phyloP scores from a whole-genome alignment of 2,113 vertebrate genomes.

The Hippocampus guttulatus region DNA sequence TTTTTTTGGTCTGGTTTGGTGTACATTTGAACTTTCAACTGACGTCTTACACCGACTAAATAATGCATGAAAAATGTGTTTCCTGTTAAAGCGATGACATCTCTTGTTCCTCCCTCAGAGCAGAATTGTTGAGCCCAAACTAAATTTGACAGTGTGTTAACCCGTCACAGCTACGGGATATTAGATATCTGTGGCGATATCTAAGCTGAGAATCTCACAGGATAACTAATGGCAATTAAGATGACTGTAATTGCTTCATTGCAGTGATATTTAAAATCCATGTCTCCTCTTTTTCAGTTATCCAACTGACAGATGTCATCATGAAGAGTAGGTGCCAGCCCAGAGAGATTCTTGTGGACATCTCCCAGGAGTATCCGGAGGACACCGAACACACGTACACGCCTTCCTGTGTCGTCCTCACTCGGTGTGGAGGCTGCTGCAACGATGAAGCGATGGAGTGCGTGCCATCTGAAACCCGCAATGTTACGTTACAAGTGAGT shows the following conservation, averaged over 20 bases:
- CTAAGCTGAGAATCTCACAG: no score
- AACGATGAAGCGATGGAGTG: slow-evolving; percentile 87
- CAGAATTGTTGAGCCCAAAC: no score
- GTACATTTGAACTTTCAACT: no score
- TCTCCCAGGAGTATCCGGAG: slow-evolving; percentile 86
- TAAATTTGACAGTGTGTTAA: no score
- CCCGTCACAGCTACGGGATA: not conserved
- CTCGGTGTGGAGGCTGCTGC: slow-evolving; percentile 89
- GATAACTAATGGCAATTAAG: not conserved
- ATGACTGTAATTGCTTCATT: not conserved
- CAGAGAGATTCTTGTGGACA: slow-evolving; percentile 87
- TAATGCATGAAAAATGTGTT: no score
- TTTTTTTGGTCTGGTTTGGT: no score
- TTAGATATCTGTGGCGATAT: not conserved
- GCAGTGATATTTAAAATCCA: not conserved
- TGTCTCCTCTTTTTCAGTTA: slow-evolving; percentile 67
- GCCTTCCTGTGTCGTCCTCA: slow-evolving; percentile 86
- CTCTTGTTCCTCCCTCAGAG: not conserved
- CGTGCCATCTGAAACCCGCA: slow-evolving; percentile 78
- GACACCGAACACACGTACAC: slow-evolving; percentile 86
- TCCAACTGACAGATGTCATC: slow-evolving; percentile 81
- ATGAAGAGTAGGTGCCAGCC: slow-evolving; percentile 83
- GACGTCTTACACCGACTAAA: no score
- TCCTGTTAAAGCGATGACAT: not conserved
- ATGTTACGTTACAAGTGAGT: slow-evolving; percentile 85